A percentile compares a stretch with the other conserved stretches of the same genome.
These are phyloP conservation scores for Drosophila cognata DNA, from an alignment of 2,888 invertebrate species.

Conservation along the genomic window DNA sequence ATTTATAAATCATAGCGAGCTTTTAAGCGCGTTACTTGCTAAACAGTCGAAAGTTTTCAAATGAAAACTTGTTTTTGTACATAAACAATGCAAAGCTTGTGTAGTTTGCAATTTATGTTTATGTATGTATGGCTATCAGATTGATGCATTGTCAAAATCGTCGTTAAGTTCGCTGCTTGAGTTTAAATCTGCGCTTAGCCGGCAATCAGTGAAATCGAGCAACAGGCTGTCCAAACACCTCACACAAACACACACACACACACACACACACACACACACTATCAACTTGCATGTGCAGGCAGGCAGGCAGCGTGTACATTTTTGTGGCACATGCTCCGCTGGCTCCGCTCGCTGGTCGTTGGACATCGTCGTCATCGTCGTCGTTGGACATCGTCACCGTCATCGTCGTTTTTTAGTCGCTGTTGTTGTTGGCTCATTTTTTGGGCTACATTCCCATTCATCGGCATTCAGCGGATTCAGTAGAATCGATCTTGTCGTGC, in stretches of 20 bases:
- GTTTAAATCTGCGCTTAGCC: background rate
- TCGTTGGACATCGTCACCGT: conserved; percentile 37
- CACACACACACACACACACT: background rate
- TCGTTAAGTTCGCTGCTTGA: background rate
- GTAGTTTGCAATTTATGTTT: background rate
- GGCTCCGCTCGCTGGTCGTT: conserved; percentile 27
- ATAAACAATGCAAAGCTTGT: background rate
- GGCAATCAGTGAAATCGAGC: background rate
- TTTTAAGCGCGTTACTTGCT: background rate
- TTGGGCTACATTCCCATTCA: conserved; percentile 57
- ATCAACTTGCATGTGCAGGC: conserved; percentile 9
- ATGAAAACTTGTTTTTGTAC: background rate
- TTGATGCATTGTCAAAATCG: background rate
- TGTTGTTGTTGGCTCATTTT: conserved; percentile 42
- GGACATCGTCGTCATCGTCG: conserved; percentile 37
- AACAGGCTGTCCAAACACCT: conserved; percentile 5
- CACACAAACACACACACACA: background rate
- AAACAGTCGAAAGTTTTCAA: background rate
- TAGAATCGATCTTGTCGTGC: conserved; percentile 85
- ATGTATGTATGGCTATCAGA: background rate
- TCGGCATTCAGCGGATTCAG: conserved; percentile 70
- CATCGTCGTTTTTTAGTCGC: conserved; percentile 35
- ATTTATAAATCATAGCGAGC: background rate
- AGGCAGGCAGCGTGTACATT: conserved; percentile 34
- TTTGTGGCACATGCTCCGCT: conserved; percentile 51